Percentiles rank a stretch among this genome's conserved stretches.
Conservation (phyloP, 1,140 invertebrate species). For the Apis mellifera region DNA sequence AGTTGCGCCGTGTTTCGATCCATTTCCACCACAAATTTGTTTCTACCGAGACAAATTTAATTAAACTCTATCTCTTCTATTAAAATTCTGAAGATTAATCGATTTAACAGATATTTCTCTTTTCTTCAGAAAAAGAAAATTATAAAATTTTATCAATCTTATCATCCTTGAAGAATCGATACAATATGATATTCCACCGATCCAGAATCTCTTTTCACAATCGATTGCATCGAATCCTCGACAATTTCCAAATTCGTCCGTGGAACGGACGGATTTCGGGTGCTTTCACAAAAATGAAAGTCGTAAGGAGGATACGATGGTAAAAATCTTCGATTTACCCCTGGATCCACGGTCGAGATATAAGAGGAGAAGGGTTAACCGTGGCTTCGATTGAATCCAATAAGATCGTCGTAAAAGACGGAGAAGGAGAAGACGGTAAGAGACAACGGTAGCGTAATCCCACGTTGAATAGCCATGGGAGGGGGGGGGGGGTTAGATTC, state of each 20-base stretch:
- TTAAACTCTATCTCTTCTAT: too few species aligned
- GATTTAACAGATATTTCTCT: too few species aligned
- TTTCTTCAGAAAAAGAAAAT: too few species aligned
- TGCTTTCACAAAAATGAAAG: neutral
- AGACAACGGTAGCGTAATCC: constrained; percentile 77
- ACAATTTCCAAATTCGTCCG: neutral
- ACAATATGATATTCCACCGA: neutral
- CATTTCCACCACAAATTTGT: neutral
- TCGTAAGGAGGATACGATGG: neutral
- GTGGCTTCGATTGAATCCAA: constrained; percentile 69
- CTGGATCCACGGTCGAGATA: constrained; percentile 19
- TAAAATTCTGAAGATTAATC: too few species aligned
- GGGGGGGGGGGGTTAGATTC: constrained; percentile 66
- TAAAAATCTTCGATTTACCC: constrained; percentile 38
- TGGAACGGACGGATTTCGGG: neutral
- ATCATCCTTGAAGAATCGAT: neutral
- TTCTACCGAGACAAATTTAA: too few species aligned
- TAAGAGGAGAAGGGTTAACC: constrained; percentile 58
- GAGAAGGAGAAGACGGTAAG: constrained; percentile 68
- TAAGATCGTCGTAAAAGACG: constrained; percentile 76
- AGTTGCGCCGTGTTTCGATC: neutral
- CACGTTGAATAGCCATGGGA: constrained; percentile 72
- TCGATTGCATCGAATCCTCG: neutral
- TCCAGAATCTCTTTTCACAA: neutral
- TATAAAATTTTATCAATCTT: too few species aligned